Percentiles rank a stretch among this genome's conserved stretches.
Conservation (phyloP, 2,888 invertebrate species). For the Melinaea menophilus region DNA sequence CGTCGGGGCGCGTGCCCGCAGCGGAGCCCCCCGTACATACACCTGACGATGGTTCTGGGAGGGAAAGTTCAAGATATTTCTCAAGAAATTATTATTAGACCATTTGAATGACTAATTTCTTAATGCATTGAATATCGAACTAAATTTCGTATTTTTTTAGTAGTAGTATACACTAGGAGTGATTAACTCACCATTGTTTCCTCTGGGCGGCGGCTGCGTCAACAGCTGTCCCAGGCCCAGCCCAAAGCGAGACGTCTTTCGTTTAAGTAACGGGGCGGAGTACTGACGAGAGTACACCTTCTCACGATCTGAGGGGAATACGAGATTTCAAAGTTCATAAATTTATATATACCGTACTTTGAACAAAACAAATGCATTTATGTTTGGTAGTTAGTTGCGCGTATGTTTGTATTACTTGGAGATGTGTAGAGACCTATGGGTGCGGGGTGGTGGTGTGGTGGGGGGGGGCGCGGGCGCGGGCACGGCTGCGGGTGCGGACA, state of each 20-base stretch:
- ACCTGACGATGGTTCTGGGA: neutral
- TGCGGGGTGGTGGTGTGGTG: conserved; percentile 8
- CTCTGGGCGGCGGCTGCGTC: conserved; percentile 42
- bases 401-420: neutral
- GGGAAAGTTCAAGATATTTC: too few species aligned
- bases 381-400: too few species aligned
- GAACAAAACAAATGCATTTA: too few species aligned
- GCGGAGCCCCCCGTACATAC: conserved; percentile 71
- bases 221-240: conserved; percentile 92
- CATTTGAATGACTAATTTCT: too few species aligned
- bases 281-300: conserved; percentile 94
- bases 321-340: neutral
- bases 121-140: too few species aligned
- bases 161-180: too few species aligned
- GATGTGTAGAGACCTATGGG: conserved; percentile 4
- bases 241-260: conserved; percentile 94
- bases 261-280: conserved; percentile 95
- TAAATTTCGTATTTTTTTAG: too few species aligned
- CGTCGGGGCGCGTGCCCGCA: conserved; percentile 87
- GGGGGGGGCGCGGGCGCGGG: conserved; percentile 80
- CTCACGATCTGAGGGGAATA: conserved; percentile 81
- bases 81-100: too few species aligned
- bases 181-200: conserved; percentile 10
- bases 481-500: conserved; percentile 94
- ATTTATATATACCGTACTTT: too few species aligned